Evolutionary conservation across 2,888 invertebrate species (phyloP), one percentile per base, ranked within the genome.

Genomic region (Mimumesa dahlbomi): DNA sequence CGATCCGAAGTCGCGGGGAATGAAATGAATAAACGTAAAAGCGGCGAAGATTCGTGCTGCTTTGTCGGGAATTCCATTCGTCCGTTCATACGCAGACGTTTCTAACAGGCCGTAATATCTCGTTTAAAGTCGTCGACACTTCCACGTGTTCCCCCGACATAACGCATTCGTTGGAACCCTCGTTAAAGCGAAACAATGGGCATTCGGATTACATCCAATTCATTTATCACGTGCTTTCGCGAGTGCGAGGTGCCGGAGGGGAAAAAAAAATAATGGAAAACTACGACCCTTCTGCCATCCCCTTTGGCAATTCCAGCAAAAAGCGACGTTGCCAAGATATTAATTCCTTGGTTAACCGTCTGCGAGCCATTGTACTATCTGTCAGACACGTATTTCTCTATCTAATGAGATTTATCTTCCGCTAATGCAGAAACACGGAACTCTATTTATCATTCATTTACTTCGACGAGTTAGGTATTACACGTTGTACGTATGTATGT

Each of bases 171-270:
- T 46, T 56, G 53, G 43, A 45, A 61, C 73, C 64, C 65, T 77
- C 75, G 75, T 79, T 76, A 73, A 78, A 78, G 56, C 68, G 78
- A 79, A 78, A 79, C 80, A 81, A 80, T 78, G 71, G 78, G 63
- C 75, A 75, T 80, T 80, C 80, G 80, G 73, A 79, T 79, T 80
- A 77, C 79, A 71, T 77, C 69, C 79, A 73, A 80, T 79, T 79
- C 80, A 77, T 77, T 79, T 79, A 74, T 79, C 80, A 79, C 77
- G 68, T 45, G 52, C 58, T 57, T 57, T 49, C 65, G 59, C 48
- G 74, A 59, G 48, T 45, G 45, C 43, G 61, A 25, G 25, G 45
- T 16, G 42, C 18, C 29, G 22, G n/a, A 16, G 19, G 48, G 43
- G 31, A 16, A 48, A 66, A 59, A 73, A 69, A 59, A 49, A 70